Evolutionary conservation across 2,113 vertebrate species (phyloP), one percentile per base, ranked within the genome.

Genomic region (Melospiza melodia): DNA sequence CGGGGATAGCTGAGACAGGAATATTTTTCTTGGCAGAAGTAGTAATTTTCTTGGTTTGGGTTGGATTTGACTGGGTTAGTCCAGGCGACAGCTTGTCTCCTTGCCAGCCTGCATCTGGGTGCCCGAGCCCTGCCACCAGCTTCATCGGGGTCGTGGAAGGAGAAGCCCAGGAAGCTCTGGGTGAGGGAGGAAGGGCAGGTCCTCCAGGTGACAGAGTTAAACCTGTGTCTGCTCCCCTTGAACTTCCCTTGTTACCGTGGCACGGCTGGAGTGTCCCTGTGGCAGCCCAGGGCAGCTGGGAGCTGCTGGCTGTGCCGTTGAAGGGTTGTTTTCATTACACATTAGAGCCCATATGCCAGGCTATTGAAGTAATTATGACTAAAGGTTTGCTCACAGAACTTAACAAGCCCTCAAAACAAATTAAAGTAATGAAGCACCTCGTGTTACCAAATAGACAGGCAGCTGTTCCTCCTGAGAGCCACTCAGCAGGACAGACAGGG

Each of bases 291-390:
- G 51, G 61, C 77, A 84, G 73, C 84, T 68, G 84, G 62, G 69
- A 82, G 12, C 74, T 18, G 69, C 61, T 49, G 11, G 4, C 87
- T 48, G 2, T 0, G 1, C 85, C 1, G 0, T 24, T 63, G 61
- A 69, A 74, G 55, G 71, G n/a, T 69, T 91, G 84, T 51, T 93
- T 95, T 89, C 85, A 73, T 93, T 82, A 85, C 63, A 71, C 90
- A 66, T 93, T 86, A 91, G 86, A 86, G 92, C 52, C 93, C 82
- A 33, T 96, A 63, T 84, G 93, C 87, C 68, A 11, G 91, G 63
- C 92, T 90, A 33, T 93, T 95, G 93, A 90, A 95, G 93, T 83
- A 95, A 95, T 95, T 95, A 94, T 95, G 90, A 95, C 90, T 96
- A 93, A 95, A 93, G 75, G 80, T 81, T 95, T 95, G 90, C 86